Percentiles rank a stretch among this genome's conserved stretches.
Evolutionary conservation across 2,113 vertebrate genomes (phyloP).

Genomic region (Mola mola): DNA sequence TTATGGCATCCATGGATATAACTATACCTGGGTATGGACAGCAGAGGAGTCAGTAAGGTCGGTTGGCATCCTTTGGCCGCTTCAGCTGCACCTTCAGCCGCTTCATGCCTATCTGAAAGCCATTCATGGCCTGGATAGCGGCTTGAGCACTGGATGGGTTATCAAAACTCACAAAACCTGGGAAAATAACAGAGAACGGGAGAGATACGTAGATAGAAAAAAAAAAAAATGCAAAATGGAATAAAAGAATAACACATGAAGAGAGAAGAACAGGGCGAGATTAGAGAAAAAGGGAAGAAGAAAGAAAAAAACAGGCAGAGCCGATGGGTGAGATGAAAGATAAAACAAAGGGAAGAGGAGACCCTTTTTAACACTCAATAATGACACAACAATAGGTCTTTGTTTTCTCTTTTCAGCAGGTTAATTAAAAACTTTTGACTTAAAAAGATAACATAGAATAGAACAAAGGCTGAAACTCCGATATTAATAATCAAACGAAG

Average conservation of each 20-base stretch:
- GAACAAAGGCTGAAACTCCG: slow-evolving; percentile 70
- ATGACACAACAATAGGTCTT: slow-evolving; percentile 74
- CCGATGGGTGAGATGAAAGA: slow-evolving; percentile 43
- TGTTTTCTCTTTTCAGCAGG: slow-evolving; percentile 72
- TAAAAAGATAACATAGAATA: slow-evolving; percentile 72
- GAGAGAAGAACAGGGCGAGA: slow-evolving; percentile 40
- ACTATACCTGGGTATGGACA: slow-evolving; percentile 83
- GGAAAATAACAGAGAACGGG: slow-evolving; percentile 40
- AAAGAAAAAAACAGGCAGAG: slow-evolving; percentile 17
- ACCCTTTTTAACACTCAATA: slow-evolving; percentile 68
- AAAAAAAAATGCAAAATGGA: slow-evolving; percentile 22
- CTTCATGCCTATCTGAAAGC: slow-evolving; percentile 99
- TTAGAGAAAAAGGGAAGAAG: slow-evolving; percentile 23
- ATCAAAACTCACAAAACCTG: slow-evolving; percentile 99
- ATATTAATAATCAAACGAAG: slow-evolving; percentile 59
- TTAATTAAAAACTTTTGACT: slow-evolving; percentile 77
- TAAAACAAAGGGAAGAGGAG: slow-evolving; percentile 37
- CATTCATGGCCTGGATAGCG: slow-evolving; percentile 98
- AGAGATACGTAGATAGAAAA: slow-evolving; percentile 22
- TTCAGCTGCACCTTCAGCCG: slow-evolving; percentile 99
- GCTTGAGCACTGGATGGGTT: slow-evolving; percentile 98
- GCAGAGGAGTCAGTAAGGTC: slow-evolving; percentile 93
- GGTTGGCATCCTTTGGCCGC: slow-evolving; percentile 97
- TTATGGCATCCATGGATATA: neutral
- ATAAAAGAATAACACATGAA: slow-evolving; percentile 29